Conservation (phyloP, 1,140 invertebrate genomes). For the Frieseomelitta varia region DNA sequence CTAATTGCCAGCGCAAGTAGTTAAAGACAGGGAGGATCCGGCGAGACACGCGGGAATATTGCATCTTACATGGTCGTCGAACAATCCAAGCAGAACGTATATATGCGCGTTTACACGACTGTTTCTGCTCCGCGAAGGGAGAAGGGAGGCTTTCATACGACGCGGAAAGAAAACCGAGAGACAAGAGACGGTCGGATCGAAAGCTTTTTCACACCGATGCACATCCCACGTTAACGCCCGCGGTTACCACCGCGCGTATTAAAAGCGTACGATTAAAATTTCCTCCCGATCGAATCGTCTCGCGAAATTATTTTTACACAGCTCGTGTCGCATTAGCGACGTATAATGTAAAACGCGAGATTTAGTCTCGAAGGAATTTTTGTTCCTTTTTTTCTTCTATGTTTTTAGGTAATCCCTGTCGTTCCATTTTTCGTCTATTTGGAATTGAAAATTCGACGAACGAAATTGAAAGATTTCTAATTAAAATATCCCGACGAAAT, state of each 20-base stretch:
- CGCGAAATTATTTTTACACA: not conserved
- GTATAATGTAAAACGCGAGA: not conserved
- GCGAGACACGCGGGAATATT: not conserved
- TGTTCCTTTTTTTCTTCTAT: not conserved
- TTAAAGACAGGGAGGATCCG: not conserved
- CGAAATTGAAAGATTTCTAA: no score
- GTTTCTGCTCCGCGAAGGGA: not conserved
- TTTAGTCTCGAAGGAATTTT: not conserved
- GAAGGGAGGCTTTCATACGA: slow-evolving; percentile 22
- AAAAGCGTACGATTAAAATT: slow-evolving; percentile 13
- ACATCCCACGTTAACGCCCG: no score
- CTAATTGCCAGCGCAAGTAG: no score
- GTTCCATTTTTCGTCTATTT: not conserved
- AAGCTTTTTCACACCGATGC: slow-evolving; percentile 54
- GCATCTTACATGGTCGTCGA: slow-evolving; percentile 20
- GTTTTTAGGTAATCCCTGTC: not conserved
- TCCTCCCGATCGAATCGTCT: not conserved
- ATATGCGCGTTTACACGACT: slow-evolving; percentile 33
- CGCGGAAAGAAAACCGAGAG: slow-evolving; percentile 16
- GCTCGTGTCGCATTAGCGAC: not conserved
- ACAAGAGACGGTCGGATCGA: slow-evolving; percentile 19
- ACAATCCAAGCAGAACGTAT: slow-evolving; percentile 31
- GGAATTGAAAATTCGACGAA: no score
- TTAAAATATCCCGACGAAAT: no score
- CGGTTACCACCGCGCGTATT: slow-evolving; percentile 5